Percentiles rank a stretch among this genome's conserved stretches.
Conservation (phyloP, 2,888 invertebrate genomes). For the Scrobipalpa atriplicella region DNA sequence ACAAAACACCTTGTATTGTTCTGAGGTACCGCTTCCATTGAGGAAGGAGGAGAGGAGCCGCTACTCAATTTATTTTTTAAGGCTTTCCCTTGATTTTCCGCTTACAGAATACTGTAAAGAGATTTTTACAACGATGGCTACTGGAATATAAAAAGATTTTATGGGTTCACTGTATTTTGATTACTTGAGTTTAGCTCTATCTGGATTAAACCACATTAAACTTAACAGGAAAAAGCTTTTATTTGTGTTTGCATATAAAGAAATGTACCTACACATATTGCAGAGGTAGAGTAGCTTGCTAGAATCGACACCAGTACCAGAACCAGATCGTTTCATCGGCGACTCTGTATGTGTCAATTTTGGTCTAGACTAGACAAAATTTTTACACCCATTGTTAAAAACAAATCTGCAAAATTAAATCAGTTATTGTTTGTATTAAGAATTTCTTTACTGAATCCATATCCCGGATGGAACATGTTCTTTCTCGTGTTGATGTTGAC, state of each 20-base stretch:
- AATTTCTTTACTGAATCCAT: background rate
- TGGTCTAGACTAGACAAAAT: too few relatives aligned
- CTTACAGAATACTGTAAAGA: background rate
- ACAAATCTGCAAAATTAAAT: too few relatives aligned
- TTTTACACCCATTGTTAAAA: too few relatives aligned
- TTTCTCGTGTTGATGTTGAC: slow-evolving; percentile 2
- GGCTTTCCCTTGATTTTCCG: slow-evolving; percentile 16
- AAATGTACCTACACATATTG: too few relatives aligned
- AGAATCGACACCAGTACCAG: too few relatives aligned
- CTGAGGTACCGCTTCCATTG: background rate
- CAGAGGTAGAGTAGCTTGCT: too few relatives aligned
- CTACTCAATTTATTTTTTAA: slow-evolving; percentile 21
- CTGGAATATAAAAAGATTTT: background rate
- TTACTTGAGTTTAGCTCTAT: background rate
- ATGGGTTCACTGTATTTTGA: background rate
- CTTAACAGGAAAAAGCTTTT: background rate
- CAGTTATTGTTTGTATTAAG: background rate
- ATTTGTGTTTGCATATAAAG: background rate
- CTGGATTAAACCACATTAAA: background rate
- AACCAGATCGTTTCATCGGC: too few relatives aligned
- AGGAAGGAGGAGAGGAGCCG: background rate
- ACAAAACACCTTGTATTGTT: too few relatives aligned
- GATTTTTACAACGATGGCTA: background rate
- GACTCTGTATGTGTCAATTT: too few relatives aligned
- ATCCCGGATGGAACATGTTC: slow-evolving; percentile 9